Evolutionary conservation across 1,140 invertebrate species (phyloP), one percentile per base, ranked within the genome.

Genomic region (Gryllus bimaculatus): DNA sequence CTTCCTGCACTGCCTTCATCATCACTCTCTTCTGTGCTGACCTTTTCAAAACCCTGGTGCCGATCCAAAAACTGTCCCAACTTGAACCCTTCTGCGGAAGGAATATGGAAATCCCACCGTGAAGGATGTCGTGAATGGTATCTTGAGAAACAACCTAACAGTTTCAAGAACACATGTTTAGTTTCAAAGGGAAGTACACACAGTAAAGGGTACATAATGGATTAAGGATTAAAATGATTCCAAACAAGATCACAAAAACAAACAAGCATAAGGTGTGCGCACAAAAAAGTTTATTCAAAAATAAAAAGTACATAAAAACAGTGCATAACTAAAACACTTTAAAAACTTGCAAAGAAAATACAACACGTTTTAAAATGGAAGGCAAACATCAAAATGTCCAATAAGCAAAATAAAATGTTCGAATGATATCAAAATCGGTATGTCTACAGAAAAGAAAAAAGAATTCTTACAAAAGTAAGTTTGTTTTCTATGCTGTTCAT

Each of bases 11-110:
- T 74, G 10, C 80, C 80, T 47, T 83, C 82, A 20, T 83, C 82
- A 74, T 84, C 84, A 77, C 82, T 83, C 76, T 84, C 83, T 76
- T 85, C 84, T 79, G 83, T 84, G 78, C 82, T 80, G n/a, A 85
- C 78, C 78, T 84, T 84, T 79, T 85, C 83, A 78, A 85, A 85
- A 7, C 84, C 84, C 77, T 83, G 83, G 81, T 84, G 76, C 80
- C 83, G 75, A 80, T 83, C 80, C 80, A 85, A 80, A 79, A 84
- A 80, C 80, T 84, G 54, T 76, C 81, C 81, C 79, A 85, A 80
- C 81, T 84, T 83, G 82, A 84, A 77, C 78, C 83, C 80, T 81
- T 82, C 79, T 79, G 82, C 74, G 73, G 78, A 73, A 73, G 77
- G 79, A 66, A 80, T 73, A 80, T 82, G 73, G 80, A 84, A 80